A percentile compares a stretch with the other conserved stretches of the same genome.
Evolutionary conservation across 2,797 vertebrate genomes (phyloP).

Genomic region (Botia almorhae): DNA sequence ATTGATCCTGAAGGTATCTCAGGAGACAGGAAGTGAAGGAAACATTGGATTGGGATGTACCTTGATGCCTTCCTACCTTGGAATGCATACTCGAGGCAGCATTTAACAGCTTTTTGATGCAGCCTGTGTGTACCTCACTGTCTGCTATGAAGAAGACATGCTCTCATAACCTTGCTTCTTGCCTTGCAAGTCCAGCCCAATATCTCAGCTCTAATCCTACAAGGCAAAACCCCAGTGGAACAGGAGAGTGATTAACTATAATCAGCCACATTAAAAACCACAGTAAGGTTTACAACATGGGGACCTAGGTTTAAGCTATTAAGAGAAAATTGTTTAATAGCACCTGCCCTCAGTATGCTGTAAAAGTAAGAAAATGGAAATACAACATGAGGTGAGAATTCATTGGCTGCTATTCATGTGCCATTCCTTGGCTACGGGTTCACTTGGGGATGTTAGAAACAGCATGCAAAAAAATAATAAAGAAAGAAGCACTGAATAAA

Average conservation of each 20-base stretch:
- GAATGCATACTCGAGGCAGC: too few relatives aligned
- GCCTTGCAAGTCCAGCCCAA: not conserved
- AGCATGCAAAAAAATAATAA: not conserved
- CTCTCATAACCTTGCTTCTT: slow-evolving; percentile 56
- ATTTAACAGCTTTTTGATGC: too few relatives aligned
- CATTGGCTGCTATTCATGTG: not conserved
- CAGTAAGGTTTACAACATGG: slow-evolving; percentile 51
- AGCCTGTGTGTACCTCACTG: slow-evolving; percentile 50
- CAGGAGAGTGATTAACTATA: slow-evolving; percentile 61
- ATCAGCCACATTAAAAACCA: slow-evolving; percentile 64
- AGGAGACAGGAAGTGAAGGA: too few relatives aligned
- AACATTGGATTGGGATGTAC: too few relatives aligned
- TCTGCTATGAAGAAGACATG: slow-evolving; percentile 54
- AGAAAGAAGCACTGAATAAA: not conserved
- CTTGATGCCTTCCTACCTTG: too few relatives aligned
- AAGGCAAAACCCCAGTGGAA: not conserved
- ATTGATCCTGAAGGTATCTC: too few relatives aligned
- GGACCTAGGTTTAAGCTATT: slow-evolving; percentile 57
- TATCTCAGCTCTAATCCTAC: not conserved
- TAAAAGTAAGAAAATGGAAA: slow-evolving; percentile 10
- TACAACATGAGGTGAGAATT: not conserved
- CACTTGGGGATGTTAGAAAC: not conserved
- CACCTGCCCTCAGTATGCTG: slow-evolving; percentile 1
- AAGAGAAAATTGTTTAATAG: slow-evolving; percentile 60
- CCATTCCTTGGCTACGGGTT: not conserved